phyloP scores from a whole-genome alignment of 2,113 vertebrate species.

The Pluvianellus socialis region DNA sequence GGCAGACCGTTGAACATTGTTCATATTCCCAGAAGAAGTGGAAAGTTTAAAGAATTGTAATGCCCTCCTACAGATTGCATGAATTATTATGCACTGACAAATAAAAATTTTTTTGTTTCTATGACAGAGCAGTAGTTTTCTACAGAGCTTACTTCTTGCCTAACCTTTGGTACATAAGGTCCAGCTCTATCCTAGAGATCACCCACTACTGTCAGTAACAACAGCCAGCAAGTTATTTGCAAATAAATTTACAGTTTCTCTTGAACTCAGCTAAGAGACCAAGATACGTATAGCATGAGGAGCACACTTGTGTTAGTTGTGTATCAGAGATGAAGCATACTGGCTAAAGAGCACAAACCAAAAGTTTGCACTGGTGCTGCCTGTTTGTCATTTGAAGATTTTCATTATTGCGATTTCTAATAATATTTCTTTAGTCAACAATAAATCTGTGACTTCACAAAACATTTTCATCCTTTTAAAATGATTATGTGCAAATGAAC shows the following conservation, averaged over 20 bases:
- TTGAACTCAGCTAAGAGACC: neutral
- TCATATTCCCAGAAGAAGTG: neutral
- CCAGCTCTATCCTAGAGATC: neutral
- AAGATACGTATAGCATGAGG: fast-evolving
- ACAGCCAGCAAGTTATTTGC: neutral
- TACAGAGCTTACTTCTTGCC: neutral
- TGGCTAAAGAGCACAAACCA: neutral
- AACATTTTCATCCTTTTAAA: neutral
- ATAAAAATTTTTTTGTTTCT: neutral
- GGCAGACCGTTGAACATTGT: neutral
- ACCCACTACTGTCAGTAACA: neutral
- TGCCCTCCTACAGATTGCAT: neutral
- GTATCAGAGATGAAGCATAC: neutral
- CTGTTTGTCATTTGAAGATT: neutral
- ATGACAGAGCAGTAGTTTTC: neutral
- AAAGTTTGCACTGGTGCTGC: neutral
- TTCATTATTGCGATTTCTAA: neutral
- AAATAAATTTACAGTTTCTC: neutral
- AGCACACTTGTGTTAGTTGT: neutral
- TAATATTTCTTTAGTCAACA: neutral
- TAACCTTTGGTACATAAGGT: neutral
- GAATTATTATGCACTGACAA: neutral
- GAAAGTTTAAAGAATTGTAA: neutral
- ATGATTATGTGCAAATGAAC: neutral
- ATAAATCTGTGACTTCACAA: neutral